Percentiles rank a stretch among this genome's conserved stretches.
These are phyloP conservation scores for Clupea harengus DNA, from an alignment of 2,113 vertebrate genomes.

Conservation along the genomic window DNA sequence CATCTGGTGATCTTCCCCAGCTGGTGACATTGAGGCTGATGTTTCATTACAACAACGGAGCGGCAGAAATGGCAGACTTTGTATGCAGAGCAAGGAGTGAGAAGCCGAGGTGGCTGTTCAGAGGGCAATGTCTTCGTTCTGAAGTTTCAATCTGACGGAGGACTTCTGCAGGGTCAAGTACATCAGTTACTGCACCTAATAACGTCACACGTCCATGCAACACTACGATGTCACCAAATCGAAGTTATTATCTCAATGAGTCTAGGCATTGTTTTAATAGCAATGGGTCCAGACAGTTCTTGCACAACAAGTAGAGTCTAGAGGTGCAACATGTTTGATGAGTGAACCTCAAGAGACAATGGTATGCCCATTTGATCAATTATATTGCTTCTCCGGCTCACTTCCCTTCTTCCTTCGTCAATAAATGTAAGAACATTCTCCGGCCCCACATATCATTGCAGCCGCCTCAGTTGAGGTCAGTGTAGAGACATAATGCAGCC, in stretches of 20 bases:
- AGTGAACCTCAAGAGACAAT: background rate
- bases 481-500: slow-evolving; percentile 1
- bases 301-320: background rate
- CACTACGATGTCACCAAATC: too few relatives aligned
- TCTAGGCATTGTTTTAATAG: background rate
- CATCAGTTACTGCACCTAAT: background rate
- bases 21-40: slow-evolving; percentile 37
- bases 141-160: background rate
- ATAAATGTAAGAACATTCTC: background rate
- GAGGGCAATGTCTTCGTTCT: background rate
- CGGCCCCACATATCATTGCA: background rate
- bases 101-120: background rate
- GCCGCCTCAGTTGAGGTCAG: background rate
- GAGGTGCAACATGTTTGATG: background rate
- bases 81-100: background rate
- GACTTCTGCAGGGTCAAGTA: background rate
- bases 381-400: background rate
- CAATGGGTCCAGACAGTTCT: background rate
- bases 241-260: too few relatives aligned
- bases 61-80: slow-evolving; percentile 3
- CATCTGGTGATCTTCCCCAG: slow-evolving; percentile 35
- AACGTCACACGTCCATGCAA: too few relatives aligned
- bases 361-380: background rate
- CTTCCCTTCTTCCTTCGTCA: background rate
- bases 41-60: slow-evolving; percentile 14